phyloP scores from a whole-genome alignment of 2,113 vertebrate genomes.

The Lagopus muta region DNA sequence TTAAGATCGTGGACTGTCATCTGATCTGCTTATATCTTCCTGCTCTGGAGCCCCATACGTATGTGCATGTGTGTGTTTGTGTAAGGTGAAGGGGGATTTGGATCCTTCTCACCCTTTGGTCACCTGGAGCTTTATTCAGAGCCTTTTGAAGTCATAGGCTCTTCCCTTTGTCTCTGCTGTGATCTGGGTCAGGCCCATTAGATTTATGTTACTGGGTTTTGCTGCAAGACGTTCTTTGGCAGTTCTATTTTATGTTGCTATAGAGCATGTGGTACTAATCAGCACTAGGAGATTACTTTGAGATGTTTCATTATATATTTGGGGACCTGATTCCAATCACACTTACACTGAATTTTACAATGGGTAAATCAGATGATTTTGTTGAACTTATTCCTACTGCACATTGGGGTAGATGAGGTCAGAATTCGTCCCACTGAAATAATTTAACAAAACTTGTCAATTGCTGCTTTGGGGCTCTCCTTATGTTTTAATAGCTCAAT shows the following conservation, averaged over 20 bases:
- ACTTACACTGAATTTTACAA: constrained; percentile 43
- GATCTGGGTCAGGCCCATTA: not conserved
- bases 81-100: constrained; percentile 36
- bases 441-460: not conserved
- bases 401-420: not conserved
- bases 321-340: constrained; percentile 49
- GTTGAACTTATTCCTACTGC: constrained; percentile 19
- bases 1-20: not conserved
- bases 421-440: constrained; percentile 6
- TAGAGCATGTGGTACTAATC: constrained; percentile 68
- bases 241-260: constrained; percentile 32
- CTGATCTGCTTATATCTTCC: not conserved
- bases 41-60: rapidly evolving
- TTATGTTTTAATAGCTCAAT: not conserved
- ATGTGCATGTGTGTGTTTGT: not conserved
- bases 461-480: constrained; percentile 1
- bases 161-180: constrained; percentile 4
- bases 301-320: constrained; percentile 39
- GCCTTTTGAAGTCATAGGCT: constrained; percentile 30
- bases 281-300: constrained; percentile 64
- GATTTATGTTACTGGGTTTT: constrained; percentile 52
- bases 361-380: constrained; percentile 38
- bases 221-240: constrained; percentile 17
- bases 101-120: constrained; percentile 30
- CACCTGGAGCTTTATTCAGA: not conserved